A percentile compares a stretch with the other conserved stretches of the same genome.
Conservation (phyloP, 2,113 vertebrate species). For the Upupa epops region DNA sequence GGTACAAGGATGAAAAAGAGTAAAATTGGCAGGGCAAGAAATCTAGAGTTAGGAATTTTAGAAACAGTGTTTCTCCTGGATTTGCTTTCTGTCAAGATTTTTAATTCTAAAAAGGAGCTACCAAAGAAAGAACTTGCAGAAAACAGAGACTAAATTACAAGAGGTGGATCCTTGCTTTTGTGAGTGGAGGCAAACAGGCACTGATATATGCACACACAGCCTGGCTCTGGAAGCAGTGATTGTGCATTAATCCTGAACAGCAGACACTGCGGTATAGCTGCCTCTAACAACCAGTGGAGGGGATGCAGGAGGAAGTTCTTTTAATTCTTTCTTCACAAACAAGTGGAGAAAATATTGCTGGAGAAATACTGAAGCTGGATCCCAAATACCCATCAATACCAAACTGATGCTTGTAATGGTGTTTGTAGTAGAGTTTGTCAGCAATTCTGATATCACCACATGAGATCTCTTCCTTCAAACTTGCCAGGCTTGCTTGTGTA, state of each 20-base stretch:
- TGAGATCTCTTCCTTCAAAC: constrained; percentile 28
- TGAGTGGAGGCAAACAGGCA: neutral
- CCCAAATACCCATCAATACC: neutral
- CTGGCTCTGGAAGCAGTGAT: neutral
- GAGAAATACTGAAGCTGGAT: neutral
- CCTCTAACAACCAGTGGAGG: neutral
- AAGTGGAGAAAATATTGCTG: neutral
- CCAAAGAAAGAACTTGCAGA: neutral
- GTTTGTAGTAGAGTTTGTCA: neutral
- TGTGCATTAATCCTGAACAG: neutral
- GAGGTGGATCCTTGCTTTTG: neutral
- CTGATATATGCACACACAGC: neutral
- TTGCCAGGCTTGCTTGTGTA: neutral
- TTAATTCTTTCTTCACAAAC: neutral
- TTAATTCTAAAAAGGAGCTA: neutral
- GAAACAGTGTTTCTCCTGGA: neutral
- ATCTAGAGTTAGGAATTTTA: neutral
- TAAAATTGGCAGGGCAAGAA: neutral
- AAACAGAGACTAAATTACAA: neutral
- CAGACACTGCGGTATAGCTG: rapidly evolving
- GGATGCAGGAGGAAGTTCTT: neutral
- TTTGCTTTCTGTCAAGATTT: neutral
- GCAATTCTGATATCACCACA: neutral
- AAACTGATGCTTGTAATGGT: neutral
- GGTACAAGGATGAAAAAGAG: neutral